Percentiles rank a stretch among this genome's conserved stretches.
phyloP scores from a whole-genome alignment of 2,113 vertebrate species.

The Gymnobelideus leadbeateri region DNA sequence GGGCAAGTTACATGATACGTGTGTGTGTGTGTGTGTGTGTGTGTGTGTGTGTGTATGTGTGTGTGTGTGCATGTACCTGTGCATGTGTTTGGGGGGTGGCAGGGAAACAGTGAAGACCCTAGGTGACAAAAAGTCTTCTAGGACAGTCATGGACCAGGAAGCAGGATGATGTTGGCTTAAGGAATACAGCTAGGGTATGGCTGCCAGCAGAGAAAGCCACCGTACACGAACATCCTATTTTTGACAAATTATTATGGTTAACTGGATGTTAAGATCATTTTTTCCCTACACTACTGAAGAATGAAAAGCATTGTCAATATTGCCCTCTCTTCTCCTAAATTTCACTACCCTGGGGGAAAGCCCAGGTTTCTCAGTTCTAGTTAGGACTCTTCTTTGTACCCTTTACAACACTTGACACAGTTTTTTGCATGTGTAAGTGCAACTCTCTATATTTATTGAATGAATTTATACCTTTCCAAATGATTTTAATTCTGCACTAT shows the following conservation, averaged over 20 bases:
- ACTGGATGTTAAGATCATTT: neutral
- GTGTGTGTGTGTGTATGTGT: neutral
- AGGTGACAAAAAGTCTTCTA: neutral
- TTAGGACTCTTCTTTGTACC: neutral
- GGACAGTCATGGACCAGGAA: neutral
- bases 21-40: too few relatives aligned
- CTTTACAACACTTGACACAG: neutral
- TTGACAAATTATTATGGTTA: neutral
- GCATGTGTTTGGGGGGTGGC: too few relatives aligned
- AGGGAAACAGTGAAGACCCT: neutral
- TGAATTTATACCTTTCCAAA: slow-evolving; percentile 27
- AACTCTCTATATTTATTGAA: neutral
- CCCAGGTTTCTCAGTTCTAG: neutral
- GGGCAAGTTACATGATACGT: neutral
- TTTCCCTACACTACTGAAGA: neutral
- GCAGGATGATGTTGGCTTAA: neutral
- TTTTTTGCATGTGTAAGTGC: neutral
- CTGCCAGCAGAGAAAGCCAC: neutral
- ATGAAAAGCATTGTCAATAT: neutral
- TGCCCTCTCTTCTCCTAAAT: neutral
- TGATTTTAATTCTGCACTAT: slow-evolving; percentile 58
- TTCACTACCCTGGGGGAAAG: neutral
- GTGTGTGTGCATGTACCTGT: too few relatives aligned
- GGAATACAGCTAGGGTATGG: neutral
- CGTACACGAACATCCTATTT: neutral